These are phyloP conservation scores for Geotrypetes seraphini DNA, from an alignment of 2,797 vertebrate species.

Conservation along the genomic window DNA sequence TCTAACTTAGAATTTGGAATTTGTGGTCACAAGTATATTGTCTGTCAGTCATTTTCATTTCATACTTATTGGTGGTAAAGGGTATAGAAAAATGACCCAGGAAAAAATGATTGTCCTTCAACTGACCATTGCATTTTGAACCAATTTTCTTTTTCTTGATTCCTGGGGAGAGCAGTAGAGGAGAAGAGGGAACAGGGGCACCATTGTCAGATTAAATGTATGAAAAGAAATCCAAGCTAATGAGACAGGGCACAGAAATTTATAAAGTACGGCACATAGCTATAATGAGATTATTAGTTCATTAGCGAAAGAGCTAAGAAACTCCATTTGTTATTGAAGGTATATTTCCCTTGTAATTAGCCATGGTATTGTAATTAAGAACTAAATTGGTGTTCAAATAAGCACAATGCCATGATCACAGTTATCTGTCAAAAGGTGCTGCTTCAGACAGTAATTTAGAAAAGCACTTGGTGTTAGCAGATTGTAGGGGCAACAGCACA, in stretches of 20 bases:
- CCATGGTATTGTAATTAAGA: conserved; percentile 42
- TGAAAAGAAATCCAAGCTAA: conserved; percentile 24
- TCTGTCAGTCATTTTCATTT: no score
- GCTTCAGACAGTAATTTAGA: background rate
- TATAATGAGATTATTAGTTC: conserved; percentile 24
- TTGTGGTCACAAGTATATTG: no score
- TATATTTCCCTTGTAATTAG: conserved; percentile 36
- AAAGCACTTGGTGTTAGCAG: conserved; percentile 16
- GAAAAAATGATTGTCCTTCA: no score
- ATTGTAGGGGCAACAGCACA: no score
- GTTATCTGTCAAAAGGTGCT: background rate
- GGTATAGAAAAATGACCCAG: background rate
- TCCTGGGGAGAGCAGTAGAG: no score
- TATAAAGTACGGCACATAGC: conserved; percentile 6
- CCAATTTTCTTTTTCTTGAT: no score
- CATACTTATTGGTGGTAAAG: no score
- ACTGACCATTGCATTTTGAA: no score
- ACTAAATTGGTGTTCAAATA: conserved; percentile 38
- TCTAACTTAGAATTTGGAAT: no score
- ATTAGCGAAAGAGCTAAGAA: conserved; percentile 24
- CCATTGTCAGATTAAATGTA: conserved; percentile 10
- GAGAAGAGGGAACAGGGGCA: no score
- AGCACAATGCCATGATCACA: conserved; percentile 23
- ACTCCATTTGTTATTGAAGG: conserved; percentile 30
- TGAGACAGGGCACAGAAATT: conserved; percentile 19